Evolutionary conservation across 2,888 invertebrate species (phyloP).

Genomic region (Sarcophaga rosellei): DNA sequence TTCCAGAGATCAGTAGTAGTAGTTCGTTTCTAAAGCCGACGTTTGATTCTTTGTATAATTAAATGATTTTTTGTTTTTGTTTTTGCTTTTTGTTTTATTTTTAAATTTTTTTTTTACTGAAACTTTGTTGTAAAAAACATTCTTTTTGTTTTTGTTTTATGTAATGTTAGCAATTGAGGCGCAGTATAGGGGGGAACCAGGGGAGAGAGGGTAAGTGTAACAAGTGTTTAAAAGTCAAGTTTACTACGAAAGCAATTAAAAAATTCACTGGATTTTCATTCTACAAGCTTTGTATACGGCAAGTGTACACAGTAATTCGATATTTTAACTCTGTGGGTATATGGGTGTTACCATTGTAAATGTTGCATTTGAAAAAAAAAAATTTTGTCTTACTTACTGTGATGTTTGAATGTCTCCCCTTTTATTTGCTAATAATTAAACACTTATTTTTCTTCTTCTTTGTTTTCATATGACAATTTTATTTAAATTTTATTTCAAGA

Average conservation of each 20-base stretch:
- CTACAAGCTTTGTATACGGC: background rate
- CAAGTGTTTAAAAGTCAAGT: constrained; percentile 20
- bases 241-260: constrained; percentile 14
- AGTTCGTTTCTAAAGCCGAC: constrained; percentile 35
- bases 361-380: background rate
- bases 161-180: background rate
- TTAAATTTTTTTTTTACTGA: too few species aligned
- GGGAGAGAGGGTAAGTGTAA: background rate
- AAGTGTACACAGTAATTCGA: background rate
- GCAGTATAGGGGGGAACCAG: background rate
- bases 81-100: too few species aligned
- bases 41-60: constrained; percentile 41
- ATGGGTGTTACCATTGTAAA: background rate
- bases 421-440: background rate
- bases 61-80: constrained; percentile 22
- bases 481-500: constrained; percentile 53
- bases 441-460: constrained; percentile 1
- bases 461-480: constrained; percentile 71
- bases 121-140: background rate
- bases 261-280: background rate
- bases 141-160: background rate
- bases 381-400: background rate
- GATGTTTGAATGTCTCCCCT: background rate
- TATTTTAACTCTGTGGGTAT: background rate
- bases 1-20: constrained; percentile 43